Percentiles rank a stretch among this genome's conserved stretches.
Evolutionary conservation across 2,888 invertebrate genomes (phyloP).

Genomic region (Prosapia bicincta): DNA sequence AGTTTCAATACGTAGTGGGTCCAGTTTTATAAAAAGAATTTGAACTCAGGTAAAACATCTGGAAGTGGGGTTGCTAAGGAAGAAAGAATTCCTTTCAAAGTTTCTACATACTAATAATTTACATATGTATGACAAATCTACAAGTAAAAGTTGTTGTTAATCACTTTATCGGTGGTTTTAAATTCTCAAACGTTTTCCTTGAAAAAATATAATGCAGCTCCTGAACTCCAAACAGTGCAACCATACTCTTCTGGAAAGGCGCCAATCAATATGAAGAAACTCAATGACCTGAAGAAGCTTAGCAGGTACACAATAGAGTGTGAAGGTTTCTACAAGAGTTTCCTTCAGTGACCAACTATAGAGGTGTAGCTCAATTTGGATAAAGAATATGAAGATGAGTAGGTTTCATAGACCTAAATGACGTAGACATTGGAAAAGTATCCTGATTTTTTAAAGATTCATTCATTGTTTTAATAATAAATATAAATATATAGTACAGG

Average conservation of each 20-base stretch:
- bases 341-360: constrained; percentile 26
- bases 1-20: too few species aligned
- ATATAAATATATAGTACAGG: too few species aligned
- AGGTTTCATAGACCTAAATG: neutral
- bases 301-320: constrained; percentile 21
- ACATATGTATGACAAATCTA: constrained; percentile 12
- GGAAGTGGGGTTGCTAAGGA: too few species aligned
- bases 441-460: neutral
- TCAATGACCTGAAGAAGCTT: constrained; percentile 26
- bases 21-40: too few species aligned
- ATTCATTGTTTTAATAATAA: too few species aligned
- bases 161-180: too few species aligned
- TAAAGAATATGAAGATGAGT: neutral
- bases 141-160: too few species aligned
- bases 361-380: neutral
- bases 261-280: constrained; percentile 24
- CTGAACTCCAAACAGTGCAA: neutral
- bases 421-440: neutral
- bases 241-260: neutral
- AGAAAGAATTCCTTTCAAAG: too few species aligned
- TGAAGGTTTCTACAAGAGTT: constrained; percentile 25
- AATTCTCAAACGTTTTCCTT: too few species aligned
- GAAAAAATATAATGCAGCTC: neutral
- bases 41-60: too few species aligned
- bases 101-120: constrained; percentile 17